These are phyloP conservation scores for Myrmecophaga tridactyla DNA, from an alignment of 2,113 vertebrate genomes.

Conservation along the genomic window DNA sequence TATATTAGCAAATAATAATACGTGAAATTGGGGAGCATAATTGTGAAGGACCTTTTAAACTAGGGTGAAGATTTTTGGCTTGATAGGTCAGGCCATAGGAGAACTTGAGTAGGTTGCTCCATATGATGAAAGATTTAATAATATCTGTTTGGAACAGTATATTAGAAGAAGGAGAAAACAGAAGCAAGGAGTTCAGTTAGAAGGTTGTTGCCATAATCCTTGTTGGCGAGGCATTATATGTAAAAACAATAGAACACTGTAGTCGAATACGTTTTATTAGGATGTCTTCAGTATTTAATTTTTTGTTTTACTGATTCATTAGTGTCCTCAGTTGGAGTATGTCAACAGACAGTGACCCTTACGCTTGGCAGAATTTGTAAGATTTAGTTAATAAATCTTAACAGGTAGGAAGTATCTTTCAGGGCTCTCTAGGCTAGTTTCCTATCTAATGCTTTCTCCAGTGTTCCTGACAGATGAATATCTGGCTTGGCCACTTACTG, in stretches of 20 bases:
- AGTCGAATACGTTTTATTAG: background rate
- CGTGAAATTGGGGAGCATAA: background rate
- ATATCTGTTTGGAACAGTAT: background rate
- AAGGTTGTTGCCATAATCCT: background rate
- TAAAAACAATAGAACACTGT: background rate
- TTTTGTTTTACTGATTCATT: background rate
- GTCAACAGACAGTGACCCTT: background rate
- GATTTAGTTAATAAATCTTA: background rate
- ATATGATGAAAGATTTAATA: background rate
- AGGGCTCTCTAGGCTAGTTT: background rate
- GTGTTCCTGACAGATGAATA: background rate
- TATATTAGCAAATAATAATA: background rate
- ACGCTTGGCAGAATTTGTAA: background rate
- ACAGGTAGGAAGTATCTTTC: background rate
- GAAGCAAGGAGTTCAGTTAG: background rate
- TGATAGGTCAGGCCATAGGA: background rate
- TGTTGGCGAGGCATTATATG: background rate
- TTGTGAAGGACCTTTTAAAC: background rate
- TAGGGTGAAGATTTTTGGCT: background rate
- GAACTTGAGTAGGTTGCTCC: background rate
- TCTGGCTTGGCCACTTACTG: background rate
- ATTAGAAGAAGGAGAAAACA: background rate
- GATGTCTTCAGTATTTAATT: background rate
- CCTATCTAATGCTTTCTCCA: background rate
- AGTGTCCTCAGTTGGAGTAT: background rate